phyloP scores from a whole-genome alignment of 2,797 vertebrate genomes.

The Rhinichthys osculus region DNA sequence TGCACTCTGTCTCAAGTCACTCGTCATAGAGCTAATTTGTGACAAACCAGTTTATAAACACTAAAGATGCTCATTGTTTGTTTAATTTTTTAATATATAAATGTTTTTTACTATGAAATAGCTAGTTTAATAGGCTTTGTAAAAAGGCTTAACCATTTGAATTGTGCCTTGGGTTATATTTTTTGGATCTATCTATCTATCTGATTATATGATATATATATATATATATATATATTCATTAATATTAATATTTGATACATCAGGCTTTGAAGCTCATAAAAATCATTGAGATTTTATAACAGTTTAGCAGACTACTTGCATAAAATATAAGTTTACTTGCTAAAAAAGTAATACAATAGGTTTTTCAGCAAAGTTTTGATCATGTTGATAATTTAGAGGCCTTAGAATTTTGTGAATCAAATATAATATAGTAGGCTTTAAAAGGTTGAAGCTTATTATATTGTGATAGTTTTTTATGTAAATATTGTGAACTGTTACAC shows the following conservation, averaged over 20 bases:
- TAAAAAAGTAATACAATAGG: background rate
- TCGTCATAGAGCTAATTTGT: background rate
- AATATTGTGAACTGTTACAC: background rate
- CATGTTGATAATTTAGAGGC: background rate
- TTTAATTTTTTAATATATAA: background rate
- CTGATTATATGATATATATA: too few relatives aligned
- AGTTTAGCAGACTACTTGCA: background rate
- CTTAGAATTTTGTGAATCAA: background rate
- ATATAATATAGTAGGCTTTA: background rate
- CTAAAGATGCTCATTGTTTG: background rate
- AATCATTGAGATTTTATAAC: background rate
- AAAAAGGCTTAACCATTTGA: background rate
- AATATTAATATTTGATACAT: background rate
- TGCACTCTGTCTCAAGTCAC: background rate
- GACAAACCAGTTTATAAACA: background rate
- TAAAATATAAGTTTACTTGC: background rate
- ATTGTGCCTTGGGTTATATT: background rate
- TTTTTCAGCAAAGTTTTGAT: background rate
- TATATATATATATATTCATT: too few relatives aligned
- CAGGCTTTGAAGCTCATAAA: background rate
- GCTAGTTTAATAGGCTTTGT: background rate
- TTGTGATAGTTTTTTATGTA: background rate
- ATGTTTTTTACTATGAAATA: background rate
- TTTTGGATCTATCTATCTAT: background rate
- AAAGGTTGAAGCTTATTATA: background rate